Base-by-base conservation (phyloP, 1,140 invertebrate genomes). In the Nymphalis io region DNA sequence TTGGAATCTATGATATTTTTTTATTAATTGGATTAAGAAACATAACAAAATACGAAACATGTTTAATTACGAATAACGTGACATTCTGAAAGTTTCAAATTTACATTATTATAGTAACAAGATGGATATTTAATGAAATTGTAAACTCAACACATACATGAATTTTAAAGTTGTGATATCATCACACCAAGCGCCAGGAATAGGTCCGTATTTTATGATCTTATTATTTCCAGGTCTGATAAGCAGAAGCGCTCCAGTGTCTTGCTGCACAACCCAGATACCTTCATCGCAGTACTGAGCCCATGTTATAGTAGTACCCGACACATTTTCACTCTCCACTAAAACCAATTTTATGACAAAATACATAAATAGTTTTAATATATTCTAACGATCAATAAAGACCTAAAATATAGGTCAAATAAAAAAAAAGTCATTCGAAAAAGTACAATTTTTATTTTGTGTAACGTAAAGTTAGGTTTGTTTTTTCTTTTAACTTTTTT, bases 111-210 rank as follows among this genome's bases (percentile, higher is more conserved):
- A 33, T 33, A 20, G 2, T 42, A n/a, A n/a, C 40, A 12, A 42
- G 2, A 4, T 27, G 23, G 23, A 27, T 27, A 27, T 33, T 33
- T 33, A 8, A 1, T 33, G 10, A 33, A 33, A 33, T 8, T 3
- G 10, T 23, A 5, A 53, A 51, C 10, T 53, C 0, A 58, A 51
- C 33, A 80, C 87, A 76, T 77, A 91, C 91, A 91, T 69, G 78
- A 91, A 91, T 51, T 79, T 83, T 23, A 90, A 71, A 0, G 79
- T 44, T 12, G 84, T 87, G 3, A 91, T 79, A 59, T 84, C 82
- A 66, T 89, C 84, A 48, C 77, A 80, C 90, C 91, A 92, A 1
- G 89, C 87, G 0, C 80, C 83, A 3, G 86, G 84, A 15, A 92
- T 73, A 0, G 88, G 89, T 0, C 80, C 87, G 21, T 88, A 92